Evolutionary conservation across 2,113 vertebrate genomes (phyloP), one percentile per base, ranked within the genome.

Genomic region (Condylura cristata): DNA sequence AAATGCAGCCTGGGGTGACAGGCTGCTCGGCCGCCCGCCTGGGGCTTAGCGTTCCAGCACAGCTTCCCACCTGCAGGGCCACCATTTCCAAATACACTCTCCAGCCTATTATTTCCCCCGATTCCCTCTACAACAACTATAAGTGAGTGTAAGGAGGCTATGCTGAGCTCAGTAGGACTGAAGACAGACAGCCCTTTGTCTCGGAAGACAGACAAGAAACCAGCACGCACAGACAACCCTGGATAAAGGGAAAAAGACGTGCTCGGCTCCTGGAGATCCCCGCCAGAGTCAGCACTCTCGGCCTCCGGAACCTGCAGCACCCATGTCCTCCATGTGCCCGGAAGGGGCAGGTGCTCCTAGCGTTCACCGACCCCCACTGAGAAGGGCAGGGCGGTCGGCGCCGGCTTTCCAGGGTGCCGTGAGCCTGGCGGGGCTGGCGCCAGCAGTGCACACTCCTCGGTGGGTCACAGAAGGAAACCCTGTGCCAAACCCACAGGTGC

Each of bases 401-500:
- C 17, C 1, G 37, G 17, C 13, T 34, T 32, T 37, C 20, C 78
- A 1, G 5, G 22, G 32, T 3, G 44, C 16, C 58, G 39, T 13
- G 24, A 37, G 17, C 34, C 68, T 10, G 14, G 17, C 0, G 0
- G 17, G 37, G 63, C 46, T 44, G 87, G 13, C 4, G 5, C 20
- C 8, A 16, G 22, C 6, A 4, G n/a, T 7, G 34, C 4, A 0
- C 0, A 0, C 5, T 13, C 30, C 37, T 26, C 20, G 26, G 60
- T 1, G 4, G 26, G 22, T 17, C 30, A 1, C 8, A 4, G 7
- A n/a, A 28, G 8, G 48, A 53, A 2, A 1, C 32, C 6, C n/a
- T 2, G 0, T 3, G 6, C 34, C 34, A 41, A 24, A 65, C 8
- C 10, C 6, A 0, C 4, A 4, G 1, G 22, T 18, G 24, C 22